These are phyloP conservation scores for Crocodylus rhombifer DNA, from an alignment of 2,797 vertebrate genomes.

Conservation along the genomic window DNA sequence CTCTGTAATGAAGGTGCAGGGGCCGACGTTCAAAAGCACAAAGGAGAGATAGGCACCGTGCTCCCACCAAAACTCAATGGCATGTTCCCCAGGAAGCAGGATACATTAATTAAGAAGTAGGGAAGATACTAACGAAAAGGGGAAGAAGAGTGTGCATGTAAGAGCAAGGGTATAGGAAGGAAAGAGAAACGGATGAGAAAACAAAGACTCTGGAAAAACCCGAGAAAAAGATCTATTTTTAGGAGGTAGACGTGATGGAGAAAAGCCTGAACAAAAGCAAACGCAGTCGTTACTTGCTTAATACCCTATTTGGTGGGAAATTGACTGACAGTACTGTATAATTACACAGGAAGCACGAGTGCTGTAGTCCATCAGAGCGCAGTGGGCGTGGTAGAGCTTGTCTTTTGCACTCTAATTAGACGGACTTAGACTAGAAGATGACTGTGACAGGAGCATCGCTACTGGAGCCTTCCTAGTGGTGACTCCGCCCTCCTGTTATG, in stretches of 20 bases:
- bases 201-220: not conserved
- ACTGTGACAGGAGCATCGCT: too few relatives aligned
- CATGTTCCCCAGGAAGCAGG: not conserved
- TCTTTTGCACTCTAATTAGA: too few relatives aligned
- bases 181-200: not conserved
- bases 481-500: too few relatives aligned
- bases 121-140: not conserved
- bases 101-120: not conserved
- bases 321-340: not conserved
- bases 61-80: not conserved
- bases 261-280: not conserved
- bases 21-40: not conserved
- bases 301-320: not conserved
- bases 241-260: not conserved
- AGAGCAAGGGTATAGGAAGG: not conserved
- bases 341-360: not conserved
- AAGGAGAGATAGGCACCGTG: not conserved
- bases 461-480: too few relatives aligned
- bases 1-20: not conserved
- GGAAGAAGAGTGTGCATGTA: not conserved
- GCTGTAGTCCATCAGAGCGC: not conserved
- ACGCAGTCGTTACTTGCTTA: rapidly evolving
- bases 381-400: not conserved
- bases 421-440: too few relatives aligned
- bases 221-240: not conserved